Base-by-base conservation (phyloP, 2,797 vertebrate species). In the Platalea minor region DNA sequence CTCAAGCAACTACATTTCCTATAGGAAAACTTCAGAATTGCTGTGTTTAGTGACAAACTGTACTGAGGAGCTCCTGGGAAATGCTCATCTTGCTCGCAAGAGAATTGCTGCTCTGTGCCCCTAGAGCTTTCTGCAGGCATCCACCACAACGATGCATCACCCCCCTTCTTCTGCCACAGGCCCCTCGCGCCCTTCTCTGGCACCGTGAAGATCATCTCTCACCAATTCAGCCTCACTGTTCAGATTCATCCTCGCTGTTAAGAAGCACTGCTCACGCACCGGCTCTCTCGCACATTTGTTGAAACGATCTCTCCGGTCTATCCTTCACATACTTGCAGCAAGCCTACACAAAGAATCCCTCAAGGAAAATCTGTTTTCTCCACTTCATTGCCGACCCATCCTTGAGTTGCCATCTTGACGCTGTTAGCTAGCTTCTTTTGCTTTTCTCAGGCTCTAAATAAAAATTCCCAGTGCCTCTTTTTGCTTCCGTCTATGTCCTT, bases 321-420 rank as follows among this genome's bases (percentile, higher is more conserved):
- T 19, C 15, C 28, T 78, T 60, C 63, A n/a, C 16, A 16, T 3
- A 15, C 7, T 15, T 33, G 19, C 7, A 56, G 26, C 24, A 45
- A 79, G 37, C 16, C 75, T 45, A 56, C 41, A 18, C 15, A 75
- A 37, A 84, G 57, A 35, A 4, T 9, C 24, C 46, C 28, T 33
- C 54, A 80, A 45, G 39, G 37, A 33, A 73, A 79, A 37, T 8
- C 26, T 23, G 3, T 76, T 63, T 75, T 73, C 61, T 75, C 50
- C 7, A 37, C 17, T 76, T 73, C 8, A 2, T 63, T 54, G 67
- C 24, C 45, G 56, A 69, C 23, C 24, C 39, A 17, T 17, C 43
- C 19, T 45, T 45, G 9, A 63, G 50, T 5, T 60, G 45, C 17
- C 0, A 2, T 15, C n/a, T 37, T 41, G 12, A 50, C 1, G 1